Evolutionary conservation across 2,113 vertebrate species (phyloP).

Genomic region (Ciconia stormi): DNA sequence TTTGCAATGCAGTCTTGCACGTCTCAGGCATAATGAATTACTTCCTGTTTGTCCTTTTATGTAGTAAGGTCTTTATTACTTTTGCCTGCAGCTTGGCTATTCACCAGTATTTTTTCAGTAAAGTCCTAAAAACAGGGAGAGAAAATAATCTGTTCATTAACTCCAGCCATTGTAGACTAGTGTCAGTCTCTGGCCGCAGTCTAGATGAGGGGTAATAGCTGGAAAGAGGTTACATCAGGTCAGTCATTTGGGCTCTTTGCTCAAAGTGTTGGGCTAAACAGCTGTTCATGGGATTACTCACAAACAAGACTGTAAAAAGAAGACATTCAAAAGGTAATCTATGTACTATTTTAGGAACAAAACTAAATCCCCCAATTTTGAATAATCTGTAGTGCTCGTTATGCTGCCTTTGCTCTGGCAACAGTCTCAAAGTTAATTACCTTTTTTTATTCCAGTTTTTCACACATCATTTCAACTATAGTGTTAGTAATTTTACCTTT

Average conservation of each 20-base stretch:
- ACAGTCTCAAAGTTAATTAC: constrained; percentile 15
- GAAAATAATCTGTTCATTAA: not conserved
- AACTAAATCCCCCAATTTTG: not conserved
- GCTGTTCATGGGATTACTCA: not conserved
- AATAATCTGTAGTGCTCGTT: not conserved
- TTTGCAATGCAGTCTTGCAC: not conserved
- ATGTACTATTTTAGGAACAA: not conserved
- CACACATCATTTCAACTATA: not conserved
- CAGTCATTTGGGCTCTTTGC: not conserved
- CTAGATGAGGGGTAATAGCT: not conserved
- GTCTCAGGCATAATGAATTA: not conserved
- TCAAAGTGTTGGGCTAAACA: not conserved
- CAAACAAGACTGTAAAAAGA: constrained; percentile 28
- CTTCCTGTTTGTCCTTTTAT: not conserved
- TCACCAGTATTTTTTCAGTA: not conserved
- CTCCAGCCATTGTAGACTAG: not conserved
- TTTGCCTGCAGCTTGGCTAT: not conserved
- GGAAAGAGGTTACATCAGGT: not conserved
- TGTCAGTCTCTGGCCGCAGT: not conserved
- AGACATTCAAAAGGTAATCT: constrained; percentile 22
- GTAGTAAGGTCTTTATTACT: not conserved
- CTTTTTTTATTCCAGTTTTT: constrained; percentile 15
- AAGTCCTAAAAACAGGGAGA: not conserved
- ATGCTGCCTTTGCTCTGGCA: constrained; percentile 10
- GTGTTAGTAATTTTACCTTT: not conserved